Evolutionary conservation across 2,113 vertebrate species (phyloP).

Genomic region (Connochaetes taurinus): DNA sequence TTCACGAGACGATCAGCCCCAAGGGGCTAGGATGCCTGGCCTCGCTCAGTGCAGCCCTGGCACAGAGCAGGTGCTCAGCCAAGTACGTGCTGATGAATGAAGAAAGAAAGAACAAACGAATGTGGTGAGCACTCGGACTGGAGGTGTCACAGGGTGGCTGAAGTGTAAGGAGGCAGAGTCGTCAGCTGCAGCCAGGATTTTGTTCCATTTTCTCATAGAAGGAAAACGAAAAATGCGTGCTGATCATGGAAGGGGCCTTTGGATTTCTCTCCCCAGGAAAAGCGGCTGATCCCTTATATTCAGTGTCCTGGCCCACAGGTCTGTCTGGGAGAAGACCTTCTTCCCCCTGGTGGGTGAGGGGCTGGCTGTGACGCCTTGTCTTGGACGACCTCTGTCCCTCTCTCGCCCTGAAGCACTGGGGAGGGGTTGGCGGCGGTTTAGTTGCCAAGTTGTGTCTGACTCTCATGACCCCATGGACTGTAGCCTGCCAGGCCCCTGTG

Average conservation of each 20-base stretch:
- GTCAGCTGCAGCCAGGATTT: neutral
- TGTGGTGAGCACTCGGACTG: neutral
- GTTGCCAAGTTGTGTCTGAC: neutral
- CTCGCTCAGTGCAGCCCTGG: neutral
- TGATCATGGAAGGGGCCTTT: accelerated
- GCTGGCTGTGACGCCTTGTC: neutral
- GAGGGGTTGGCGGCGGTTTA: neutral
- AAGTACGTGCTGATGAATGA: accelerated
- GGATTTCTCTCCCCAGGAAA: neutral
- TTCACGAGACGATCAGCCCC: accelerated
- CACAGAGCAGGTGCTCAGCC: neutral
- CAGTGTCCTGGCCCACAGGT: neutral
- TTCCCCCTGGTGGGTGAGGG: neutral
- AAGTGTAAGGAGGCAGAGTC: neutral
- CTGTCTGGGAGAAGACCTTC: neutral
- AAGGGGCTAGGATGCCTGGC: no score
- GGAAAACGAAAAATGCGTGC: accelerated
- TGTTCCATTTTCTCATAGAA: neutral
- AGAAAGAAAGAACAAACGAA: accelerated
- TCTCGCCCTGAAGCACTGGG: neutral
- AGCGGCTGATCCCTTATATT: accelerated
- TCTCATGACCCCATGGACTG: neutral
- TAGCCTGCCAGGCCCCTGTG: neutral
- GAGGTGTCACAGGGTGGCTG: neutral
- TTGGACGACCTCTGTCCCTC: no score